Percentiles rank a stretch among this genome's conserved stretches.
Conservation (phyloP, 2,888 invertebrate species). For the Dicranocentrus wangi region DNA sequence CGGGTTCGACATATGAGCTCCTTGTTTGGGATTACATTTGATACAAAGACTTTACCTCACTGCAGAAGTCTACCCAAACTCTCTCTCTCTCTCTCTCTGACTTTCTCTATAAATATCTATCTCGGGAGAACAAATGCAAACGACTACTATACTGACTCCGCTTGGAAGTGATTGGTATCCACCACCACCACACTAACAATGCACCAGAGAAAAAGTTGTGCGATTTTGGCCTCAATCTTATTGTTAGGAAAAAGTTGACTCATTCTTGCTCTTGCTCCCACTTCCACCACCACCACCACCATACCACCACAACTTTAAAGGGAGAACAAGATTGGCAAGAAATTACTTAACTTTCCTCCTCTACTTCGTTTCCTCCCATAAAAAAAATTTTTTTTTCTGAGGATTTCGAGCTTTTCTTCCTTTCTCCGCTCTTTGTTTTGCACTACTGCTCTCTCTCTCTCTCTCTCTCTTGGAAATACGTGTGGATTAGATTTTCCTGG, state of each 20-base stretch:
- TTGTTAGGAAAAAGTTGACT: conserved; percentile 20
- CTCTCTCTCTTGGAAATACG: no score
- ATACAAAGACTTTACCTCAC: conserved; percentile 26
- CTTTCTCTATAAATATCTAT: background rate
- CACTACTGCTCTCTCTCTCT: no score
- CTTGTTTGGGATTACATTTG: conserved; percentile 64
- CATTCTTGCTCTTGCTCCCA: conserved; percentile 3
- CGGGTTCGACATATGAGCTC: conserved; percentile 67
- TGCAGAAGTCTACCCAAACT: background rate
- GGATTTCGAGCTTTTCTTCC: background rate
- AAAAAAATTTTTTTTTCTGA: background rate
- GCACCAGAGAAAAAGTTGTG: conserved; percentile 51
- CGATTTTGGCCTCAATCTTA: conserved; percentile 41
- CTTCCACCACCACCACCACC: background rate
- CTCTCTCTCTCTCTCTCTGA: background rate
- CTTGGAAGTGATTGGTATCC: conserved; percentile 53
- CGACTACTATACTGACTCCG: conserved; percentile 36
- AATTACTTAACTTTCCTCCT: conserved; percentile 25
- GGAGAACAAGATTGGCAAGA: conserved; percentile 22
- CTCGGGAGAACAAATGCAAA: conserved; percentile 44
- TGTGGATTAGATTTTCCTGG: no score
- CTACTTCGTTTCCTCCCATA: background rate
- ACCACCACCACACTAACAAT: conserved; percentile 48
- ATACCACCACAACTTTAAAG: background rate
- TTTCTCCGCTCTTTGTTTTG: no score